Percentiles rank a stretch among this genome's conserved stretches.
phyloP scores from a whole-genome alignment of 2,113 vertebrate genomes.

The Mesoclemmys tuberculata region DNA sequence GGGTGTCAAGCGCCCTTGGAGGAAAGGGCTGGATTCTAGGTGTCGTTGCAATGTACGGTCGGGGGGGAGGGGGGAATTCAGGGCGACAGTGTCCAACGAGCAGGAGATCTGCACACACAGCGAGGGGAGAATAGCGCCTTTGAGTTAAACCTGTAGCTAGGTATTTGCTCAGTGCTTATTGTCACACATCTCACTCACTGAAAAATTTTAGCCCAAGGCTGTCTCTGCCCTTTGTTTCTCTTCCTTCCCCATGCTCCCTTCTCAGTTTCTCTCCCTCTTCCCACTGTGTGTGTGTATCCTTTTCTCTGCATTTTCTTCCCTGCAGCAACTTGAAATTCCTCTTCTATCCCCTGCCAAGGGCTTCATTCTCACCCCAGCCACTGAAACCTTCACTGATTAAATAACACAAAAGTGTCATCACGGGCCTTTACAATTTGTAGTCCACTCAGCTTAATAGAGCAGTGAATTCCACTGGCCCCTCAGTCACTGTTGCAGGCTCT shows the following conservation, averaged over 20 bases:
- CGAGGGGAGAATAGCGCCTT: not conserved
- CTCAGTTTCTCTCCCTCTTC: not conserved
- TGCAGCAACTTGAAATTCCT: not conserved
- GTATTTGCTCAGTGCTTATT: too few species aligned
- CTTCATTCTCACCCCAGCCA: not conserved
- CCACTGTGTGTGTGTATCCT: not conserved
- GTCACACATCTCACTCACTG: not conserved
- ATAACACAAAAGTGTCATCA: not conserved
- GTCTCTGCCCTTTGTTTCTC: not conserved
- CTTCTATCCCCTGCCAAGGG: not conserved
- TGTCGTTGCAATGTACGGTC: rapidly evolving
- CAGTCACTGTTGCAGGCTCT: not conserved
- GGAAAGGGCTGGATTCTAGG: not conserved
- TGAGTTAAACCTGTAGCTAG: not conserved
- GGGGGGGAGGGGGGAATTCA: not conserved
- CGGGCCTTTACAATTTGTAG: too few species aligned
- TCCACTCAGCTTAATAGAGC: too few species aligned
- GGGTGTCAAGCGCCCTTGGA: not conserved
- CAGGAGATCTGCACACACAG: not conserved
- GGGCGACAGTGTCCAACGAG: not conserved
- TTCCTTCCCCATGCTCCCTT: not conserved
- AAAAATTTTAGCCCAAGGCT: constrained; percentile 9
- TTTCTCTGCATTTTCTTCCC: not conserved
- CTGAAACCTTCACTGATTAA: not conserved
- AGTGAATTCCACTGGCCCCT: too few species aligned